These are phyloP conservation scores for Drosophila funebris DNA, from an alignment of 1,140 invertebrate genomes.

Conservation along the genomic window DNA sequence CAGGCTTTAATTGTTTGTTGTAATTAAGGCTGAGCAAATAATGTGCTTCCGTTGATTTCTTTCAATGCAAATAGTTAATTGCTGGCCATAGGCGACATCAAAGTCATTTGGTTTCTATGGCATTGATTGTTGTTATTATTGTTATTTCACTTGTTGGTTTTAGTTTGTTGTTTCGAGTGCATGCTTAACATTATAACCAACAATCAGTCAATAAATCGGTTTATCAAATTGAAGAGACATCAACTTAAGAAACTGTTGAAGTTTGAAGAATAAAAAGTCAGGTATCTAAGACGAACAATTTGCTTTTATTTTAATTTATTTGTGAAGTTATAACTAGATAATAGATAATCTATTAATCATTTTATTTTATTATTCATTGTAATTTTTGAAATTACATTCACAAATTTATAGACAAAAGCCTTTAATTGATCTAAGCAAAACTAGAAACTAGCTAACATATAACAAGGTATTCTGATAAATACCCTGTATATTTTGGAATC, in stretches of 20 bases:
- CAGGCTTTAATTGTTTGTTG: conserved; percentile 73
- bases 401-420: no score
- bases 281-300: no score
- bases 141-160: conserved; percentile 26
- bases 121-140: conserved; percentile 56
- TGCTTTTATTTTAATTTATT: no score
- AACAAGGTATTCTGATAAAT: no score
- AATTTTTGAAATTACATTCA: no score
- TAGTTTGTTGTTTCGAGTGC: conserved; percentile 20
- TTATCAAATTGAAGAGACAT: conserved; percentile 6
- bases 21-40: conserved; percentile 80
- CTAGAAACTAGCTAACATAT: no score
- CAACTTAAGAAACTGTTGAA: conserved; percentile 1
- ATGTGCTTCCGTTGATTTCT: conserved; percentile 81
- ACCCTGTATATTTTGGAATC: no score
- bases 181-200: not conserved
- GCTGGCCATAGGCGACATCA: conserved; percentile 59
- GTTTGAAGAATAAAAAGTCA: not conserved
- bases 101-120: conserved; percentile 48
- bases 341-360: no score
- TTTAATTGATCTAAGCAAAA: no score
- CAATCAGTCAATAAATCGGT: conserved; percentile 9
- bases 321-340: no score
- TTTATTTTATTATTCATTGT: no score
- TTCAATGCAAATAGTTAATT: conserved; percentile 81